Evolutionary conservation across 2,113 vertebrate species (phyloP), one percentile per base, ranked within the genome.

Genomic region (Reinhardtius hippoglossoides): DNA sequence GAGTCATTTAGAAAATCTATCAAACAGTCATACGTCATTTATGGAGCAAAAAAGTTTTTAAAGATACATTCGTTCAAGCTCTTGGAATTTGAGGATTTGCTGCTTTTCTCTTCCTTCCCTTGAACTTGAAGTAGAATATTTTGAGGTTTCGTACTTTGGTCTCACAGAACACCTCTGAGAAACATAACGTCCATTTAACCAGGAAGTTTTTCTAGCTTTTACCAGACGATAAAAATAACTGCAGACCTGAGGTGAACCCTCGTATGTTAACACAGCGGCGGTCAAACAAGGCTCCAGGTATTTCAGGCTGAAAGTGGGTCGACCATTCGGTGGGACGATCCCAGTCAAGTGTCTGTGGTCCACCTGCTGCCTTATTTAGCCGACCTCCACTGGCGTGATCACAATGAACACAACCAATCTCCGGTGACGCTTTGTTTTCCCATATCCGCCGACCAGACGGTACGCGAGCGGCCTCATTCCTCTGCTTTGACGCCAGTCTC

Each of bases 401-500:
- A 16, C 56, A n/a, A 54, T 54, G 50, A 54, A 54, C 21, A 0
- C 7, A 21, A 9, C 50, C 50, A n/a, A 54, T 20, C 23, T 67
- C 71, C 63, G 74, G 64, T 71, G 50, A 83, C 57, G 61, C 67
- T 80, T 80, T 67, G 3, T 75, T 88, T 84, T 56, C 76, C 60
- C 59, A 37, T 73, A 71, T 40, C 55, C 26, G 21, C 52, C 50
- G 4, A 48, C 2, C 24, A 48, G 73, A 54, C 82, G 4, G 67
- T 48, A 27, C 67, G 52, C 0, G 16, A 67, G 21, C 42, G 23
- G 48, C 81, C 71, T 88, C 89, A 90, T 90, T 91, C 91, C 89
- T 85, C 88, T 40, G 82, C 84, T 90, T 84, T 87, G 87, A 85
- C 76, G 77, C 76, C 85, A 68, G 31, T 48, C 69, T 74, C 71